Conservation (phyloP, 2,113 vertebrate species). For the Loxodonta africana region DNA sequence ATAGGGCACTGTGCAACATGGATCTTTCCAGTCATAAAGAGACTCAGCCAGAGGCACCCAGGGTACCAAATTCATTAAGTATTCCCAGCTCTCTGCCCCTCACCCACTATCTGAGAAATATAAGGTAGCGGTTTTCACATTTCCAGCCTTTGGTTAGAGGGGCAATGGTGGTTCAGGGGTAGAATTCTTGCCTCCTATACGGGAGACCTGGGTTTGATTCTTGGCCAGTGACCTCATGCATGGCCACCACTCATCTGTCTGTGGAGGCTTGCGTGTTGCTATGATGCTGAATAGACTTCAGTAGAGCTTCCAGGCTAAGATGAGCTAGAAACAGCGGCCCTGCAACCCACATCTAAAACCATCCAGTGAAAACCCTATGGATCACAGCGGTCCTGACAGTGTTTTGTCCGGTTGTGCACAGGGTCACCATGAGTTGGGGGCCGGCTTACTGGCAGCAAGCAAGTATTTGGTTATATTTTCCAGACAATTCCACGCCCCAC, state of each 20-base stretch:
- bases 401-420: not conserved
- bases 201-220: not conserved
- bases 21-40: not conserved
- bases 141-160: not conserved
- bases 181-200: not conserved
- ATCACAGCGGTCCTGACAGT: not conserved
- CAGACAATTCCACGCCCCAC: not conserved
- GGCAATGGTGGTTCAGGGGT: not conserved
- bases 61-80: not conserved
- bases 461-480: not conserved
- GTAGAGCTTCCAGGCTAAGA: not conserved
- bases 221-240: not conserved
- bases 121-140: not conserved
- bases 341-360: not conserved
- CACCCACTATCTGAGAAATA: not conserved
- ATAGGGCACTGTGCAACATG: not conserved
- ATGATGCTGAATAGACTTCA: not conserved
- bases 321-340: not conserved
- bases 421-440: not conserved
- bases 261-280: not conserved
- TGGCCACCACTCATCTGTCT: not conserved
- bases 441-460: not conserved
- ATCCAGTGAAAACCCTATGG: not conserved
- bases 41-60: not conserved
- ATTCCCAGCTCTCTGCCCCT: not conserved